These are phyloP conservation scores for Asobara japonica DNA, from an alignment of 1,140 invertebrate genomes.

Conservation along the genomic window DNA sequence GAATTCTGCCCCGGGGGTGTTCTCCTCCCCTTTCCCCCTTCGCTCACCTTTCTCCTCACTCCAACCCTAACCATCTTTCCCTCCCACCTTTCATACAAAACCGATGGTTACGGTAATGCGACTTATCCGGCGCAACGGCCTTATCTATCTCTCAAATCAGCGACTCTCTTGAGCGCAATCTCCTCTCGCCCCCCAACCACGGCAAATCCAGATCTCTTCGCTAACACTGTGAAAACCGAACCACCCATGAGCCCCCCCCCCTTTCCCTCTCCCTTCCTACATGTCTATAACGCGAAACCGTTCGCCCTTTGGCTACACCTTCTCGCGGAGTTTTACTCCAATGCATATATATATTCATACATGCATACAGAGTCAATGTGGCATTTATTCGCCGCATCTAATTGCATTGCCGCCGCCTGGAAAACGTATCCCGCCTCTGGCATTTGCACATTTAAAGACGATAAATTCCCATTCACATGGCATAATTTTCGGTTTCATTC, in stretches of 20 bases:
- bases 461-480: constrained; percentile 51
- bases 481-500: constrained; percentile 48
- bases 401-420: constrained; percentile 30
- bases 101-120: constrained; percentile 36
- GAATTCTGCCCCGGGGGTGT: constrained; percentile 1
- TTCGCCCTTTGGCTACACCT: constrained; percentile 22
- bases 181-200: not conserved
- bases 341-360: constrained; percentile 3
- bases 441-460: constrained; percentile 51
- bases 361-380: not conserved
- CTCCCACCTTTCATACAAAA: constrained; percentile 23
- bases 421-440: constrained; percentile 22
- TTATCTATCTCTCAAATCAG: constrained; percentile 31
- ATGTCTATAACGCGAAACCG: constrained; percentile 31
- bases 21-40: not conserved
- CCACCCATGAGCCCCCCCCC: not conserved
- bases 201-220: constrained; percentile 18
- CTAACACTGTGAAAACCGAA: constrained; percentile 27
- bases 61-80: not conserved
- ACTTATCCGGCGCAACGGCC: constrained; percentile 31
- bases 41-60: not conserved
- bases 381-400: constrained; percentile 27
- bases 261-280: constrained; percentile 8
- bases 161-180: not conserved
- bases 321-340: constrained; percentile 7